Conservation (phyloP, 2,113 vertebrate species). For the Elachura formosa region DNA sequence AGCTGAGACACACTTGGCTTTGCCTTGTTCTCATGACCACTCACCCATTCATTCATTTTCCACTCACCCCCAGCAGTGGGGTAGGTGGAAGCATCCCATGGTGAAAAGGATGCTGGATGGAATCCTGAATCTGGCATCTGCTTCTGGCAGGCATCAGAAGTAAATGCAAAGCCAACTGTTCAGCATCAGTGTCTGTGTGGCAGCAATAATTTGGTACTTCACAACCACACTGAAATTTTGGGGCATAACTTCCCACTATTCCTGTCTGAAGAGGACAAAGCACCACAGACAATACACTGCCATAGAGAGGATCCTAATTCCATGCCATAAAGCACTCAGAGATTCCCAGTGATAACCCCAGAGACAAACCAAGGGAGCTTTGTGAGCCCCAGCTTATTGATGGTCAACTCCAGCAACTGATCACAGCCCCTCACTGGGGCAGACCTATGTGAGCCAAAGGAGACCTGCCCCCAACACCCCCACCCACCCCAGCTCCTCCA, state of each 20-base stretch:
- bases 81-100: background rate
- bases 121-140: background rate
- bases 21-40: background rate
- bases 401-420: background rate
- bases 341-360: background rate
- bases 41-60: background rate
- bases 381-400: background rate
- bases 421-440: background rate
- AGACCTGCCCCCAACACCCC: background rate
- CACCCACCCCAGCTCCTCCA: background rate
- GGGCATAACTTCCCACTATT: background rate
- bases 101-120: background rate
- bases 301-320: background rate
- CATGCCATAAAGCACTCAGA: background rate
- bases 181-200: background rate
- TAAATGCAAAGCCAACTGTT: background rate
- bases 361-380: background rate
- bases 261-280: background rate
- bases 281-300: background rate
- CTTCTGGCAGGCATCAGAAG: background rate
- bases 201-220: background rate
- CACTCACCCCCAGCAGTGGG: fast-evolving
- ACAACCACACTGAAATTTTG: background rate
- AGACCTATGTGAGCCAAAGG: background rate
- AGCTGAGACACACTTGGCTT: background rate